Evolutionary conservation across 2,113 vertebrate species (phyloP).

Genomic region (Ailuropoda melanoleuca): DNA sequence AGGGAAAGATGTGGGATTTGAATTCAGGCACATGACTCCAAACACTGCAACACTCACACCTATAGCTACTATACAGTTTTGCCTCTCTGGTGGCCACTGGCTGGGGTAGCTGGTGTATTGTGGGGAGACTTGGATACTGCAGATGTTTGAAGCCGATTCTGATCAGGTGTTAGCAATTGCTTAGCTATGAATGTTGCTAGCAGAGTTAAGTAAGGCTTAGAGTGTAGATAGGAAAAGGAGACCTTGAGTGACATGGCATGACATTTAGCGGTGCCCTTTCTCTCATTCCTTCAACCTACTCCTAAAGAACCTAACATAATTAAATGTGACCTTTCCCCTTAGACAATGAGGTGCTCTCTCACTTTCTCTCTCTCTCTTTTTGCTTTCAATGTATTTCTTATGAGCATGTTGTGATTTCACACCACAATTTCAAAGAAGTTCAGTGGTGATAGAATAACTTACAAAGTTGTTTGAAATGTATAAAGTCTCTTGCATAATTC

Average conservation of each 20-base stretch:
- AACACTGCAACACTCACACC: not conserved
- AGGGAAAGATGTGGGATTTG: not conserved
- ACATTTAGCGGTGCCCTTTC: not conserved
- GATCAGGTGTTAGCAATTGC: not conserved
- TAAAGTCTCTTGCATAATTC: not conserved
- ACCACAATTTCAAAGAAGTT: not conserved
- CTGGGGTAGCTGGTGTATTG: too few relatives aligned
- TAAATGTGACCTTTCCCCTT: not conserved
- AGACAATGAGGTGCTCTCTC: not conserved
- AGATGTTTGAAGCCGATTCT: not conserved
- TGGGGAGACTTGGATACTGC: not conserved
- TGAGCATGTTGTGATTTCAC: not conserved
- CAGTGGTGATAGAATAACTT: not conserved
- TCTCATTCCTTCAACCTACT: not conserved
- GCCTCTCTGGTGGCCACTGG: not conserved
- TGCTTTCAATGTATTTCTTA: not conserved
- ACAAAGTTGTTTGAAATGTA: not conserved
- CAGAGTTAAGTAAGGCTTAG: not conserved
- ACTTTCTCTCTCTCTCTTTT: not conserved
- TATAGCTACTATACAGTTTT: not conserved
- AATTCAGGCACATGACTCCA: not conserved
- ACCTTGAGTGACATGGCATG: not conserved
- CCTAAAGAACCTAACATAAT: not conserved
- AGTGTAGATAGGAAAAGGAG: not conserved
- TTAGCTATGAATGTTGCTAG: not conserved